Conservation (phyloP, 2,113 vertebrate species). For the Brienomyrus brachyistius region DNA sequence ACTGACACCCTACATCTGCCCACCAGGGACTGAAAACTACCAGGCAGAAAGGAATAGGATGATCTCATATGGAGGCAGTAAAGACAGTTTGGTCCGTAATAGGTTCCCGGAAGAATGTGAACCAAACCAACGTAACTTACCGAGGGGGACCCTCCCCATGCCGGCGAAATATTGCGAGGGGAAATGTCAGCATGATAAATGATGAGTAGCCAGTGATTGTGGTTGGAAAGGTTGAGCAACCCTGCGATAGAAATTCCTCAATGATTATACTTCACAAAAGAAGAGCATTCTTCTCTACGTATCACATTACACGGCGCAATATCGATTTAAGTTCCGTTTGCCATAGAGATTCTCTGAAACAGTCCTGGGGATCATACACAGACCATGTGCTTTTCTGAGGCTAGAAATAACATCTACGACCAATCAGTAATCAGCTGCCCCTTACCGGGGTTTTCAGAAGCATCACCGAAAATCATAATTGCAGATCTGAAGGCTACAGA, state of each 20-base stretch:
- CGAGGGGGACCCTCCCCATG: background rate
- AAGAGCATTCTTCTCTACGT: background rate
- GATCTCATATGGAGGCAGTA: background rate
- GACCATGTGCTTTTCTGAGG: background rate
- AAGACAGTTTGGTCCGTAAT: background rate
- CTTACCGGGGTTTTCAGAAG: background rate
- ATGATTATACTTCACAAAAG: background rate
- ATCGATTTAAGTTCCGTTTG: background rate
- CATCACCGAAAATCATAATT: background rate
- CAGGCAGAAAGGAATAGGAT: background rate
- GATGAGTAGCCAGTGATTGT: background rate
- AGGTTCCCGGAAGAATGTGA: background rate
- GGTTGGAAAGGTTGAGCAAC: background rate
- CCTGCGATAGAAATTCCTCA: background rate
- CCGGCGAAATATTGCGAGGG: background rate
- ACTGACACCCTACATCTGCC: background rate
- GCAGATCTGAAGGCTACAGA: background rate
- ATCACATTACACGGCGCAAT: background rate
- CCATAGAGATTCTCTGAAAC: background rate
- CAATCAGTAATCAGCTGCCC: background rate
- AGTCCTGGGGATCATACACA: background rate
- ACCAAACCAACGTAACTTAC: background rate
- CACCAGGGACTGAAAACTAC: background rate
- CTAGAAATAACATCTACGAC: background rate
- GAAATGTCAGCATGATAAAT: background rate